These are phyloP conservation scores for Pantherophis alleghaniensis DNA, from an alignment of 2,797 vertebrate species.

Conservation along the genomic window DNA sequence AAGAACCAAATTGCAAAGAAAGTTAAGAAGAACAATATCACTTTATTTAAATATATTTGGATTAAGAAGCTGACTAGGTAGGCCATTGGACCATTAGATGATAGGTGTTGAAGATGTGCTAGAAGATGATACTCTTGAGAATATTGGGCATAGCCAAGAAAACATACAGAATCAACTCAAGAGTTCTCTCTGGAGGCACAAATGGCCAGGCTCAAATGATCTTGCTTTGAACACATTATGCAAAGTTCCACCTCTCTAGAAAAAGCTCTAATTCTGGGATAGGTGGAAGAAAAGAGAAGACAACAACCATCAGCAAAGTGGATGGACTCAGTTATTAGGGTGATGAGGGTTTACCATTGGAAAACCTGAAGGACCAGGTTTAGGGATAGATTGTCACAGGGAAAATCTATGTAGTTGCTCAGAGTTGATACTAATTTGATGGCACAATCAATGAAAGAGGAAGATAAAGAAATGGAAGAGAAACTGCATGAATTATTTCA, in stretches of 20 bases:
- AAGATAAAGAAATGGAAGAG: not conserved
- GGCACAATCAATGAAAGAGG: not conserved
- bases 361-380: not conserved
- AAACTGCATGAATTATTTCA: not conserved
- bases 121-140: not conserved
- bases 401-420: not conserved
- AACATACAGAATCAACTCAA: not conserved
- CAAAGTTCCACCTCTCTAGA: not conserved
- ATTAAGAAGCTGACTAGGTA: not conserved
- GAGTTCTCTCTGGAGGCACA: not conserved
- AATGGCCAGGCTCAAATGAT: not conserved
- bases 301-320: not conserved
- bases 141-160: not conserved
- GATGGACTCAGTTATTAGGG: not conserved
- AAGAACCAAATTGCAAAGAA: not conserved
- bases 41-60: not conserved
- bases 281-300: not conserved
- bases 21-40: not conserved
- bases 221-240: not conserved
- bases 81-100: not conserved
- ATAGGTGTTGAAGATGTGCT: not conserved
- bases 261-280: not conserved
- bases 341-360: not conserved
- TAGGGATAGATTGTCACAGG: not conserved
- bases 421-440: not conserved